Evolutionary conservation across 2,797 vertebrate species (phyloP), one percentile per base, ranked within the genome.

Genomic region (Hemibagrus guttatus): DNA sequence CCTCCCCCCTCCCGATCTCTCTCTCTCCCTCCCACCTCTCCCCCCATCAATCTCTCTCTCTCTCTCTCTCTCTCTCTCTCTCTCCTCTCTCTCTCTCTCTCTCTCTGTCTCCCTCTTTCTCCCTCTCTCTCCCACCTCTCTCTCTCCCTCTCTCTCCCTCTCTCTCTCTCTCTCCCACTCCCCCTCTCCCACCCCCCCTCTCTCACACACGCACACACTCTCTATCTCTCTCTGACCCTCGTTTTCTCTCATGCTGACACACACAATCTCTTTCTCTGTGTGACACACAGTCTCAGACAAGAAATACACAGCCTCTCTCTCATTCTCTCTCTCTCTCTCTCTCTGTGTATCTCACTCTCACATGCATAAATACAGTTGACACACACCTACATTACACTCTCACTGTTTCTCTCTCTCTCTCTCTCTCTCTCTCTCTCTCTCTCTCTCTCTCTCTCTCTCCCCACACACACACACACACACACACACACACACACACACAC

Each of bases 341-440:
- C 7, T 49, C 1, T 39, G 31, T 87, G 46, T 76, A 21, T 76
- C 14, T 69, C 58, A 61, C 76, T 84, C 85, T 68, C 17, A 17
- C 52, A 84, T 80, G n/a, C 81, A 74, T 78, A 89, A 82, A 84
- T 49, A 78, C 52, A 76, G 23, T 35, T 42, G 39, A 39, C 61
- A 83, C 76, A 54, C 69, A 54, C 39, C 54, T 56, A 46, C 69
- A n/a, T 84, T 19, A 69, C 49, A 31, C 64, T 56, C 52, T 26
- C 52, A 6, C 26, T 82, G 26, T 54, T 23, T 86, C 46, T 78
- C 63, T 83, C 87, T 35, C 89, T 91, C 90, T 93, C 88, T 61
- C 79, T 89, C 84, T 82, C 69, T 54, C 14, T 21, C 81, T 54
- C 83, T 85, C 69, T 61, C 68, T 52, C 63, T 64, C 86, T n/a